Percentiles rank a stretch among this genome's conserved stretches.
Conservation (phyloP, 2,888 invertebrate species). For the Nephrotoma flavescens region DNA sequence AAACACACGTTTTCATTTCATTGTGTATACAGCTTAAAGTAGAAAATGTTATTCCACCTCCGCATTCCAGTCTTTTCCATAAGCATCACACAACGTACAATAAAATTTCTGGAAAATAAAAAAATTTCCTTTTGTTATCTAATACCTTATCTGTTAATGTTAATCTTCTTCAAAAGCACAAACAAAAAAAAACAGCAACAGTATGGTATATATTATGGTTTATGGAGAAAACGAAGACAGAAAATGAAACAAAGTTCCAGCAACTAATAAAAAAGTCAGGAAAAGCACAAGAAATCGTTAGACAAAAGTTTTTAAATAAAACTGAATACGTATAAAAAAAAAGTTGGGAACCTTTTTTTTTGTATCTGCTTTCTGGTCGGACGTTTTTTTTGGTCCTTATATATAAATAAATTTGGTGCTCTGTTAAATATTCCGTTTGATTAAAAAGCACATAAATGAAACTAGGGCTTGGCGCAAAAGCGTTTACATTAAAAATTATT, state of each 20-base stretch:
- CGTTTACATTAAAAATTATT: neutral
- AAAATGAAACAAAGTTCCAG: neutral
- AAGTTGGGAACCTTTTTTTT: neutral
- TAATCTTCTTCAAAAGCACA: neutral
- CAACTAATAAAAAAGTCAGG: neutral
- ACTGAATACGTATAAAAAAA: neutral
- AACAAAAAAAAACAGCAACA: neutral
- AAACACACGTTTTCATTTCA: neutral
- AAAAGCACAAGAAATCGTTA: neutral
- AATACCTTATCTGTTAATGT: neutral
- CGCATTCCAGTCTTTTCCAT: neutral
- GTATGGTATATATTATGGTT: neutral
- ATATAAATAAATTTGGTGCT: neutral
- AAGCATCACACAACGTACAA: neutral
- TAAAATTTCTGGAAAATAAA: neutral
- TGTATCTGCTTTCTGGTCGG: neutral
- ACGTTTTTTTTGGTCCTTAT: neutral
- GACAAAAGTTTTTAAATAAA: neutral
- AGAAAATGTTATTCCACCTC: neutral
- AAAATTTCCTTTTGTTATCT: neutral
- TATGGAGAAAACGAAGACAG: neutral
- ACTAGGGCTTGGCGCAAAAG: neutral
- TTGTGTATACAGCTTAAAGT: neutral
- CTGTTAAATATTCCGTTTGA: neutral
- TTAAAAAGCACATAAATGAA: neutral